These are phyloP conservation scores for Oplegnathus fasciatus DNA, from an alignment of 2,113 vertebrate genomes.

Conservation along the genomic window DNA sequence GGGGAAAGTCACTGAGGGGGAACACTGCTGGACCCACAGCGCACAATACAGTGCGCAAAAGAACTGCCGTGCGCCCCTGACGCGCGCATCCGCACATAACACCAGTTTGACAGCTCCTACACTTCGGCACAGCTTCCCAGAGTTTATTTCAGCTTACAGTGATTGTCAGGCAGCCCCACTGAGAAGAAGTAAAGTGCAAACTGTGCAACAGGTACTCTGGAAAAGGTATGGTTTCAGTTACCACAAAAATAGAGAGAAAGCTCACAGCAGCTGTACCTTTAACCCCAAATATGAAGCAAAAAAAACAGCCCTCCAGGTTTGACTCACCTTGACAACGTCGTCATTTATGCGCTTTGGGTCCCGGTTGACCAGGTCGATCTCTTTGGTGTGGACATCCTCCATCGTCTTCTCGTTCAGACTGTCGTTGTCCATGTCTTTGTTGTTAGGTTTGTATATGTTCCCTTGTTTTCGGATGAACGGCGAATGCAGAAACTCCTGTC, in stretches of 20 bases:
- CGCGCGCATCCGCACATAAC: slow-evolving; percentile 25
- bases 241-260: background rate
- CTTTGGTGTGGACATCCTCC: slow-evolving; percentile 95
- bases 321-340: slow-evolving; percentile 95
- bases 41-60: slow-evolving; percentile 29
- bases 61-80: slow-evolving; percentile 24
- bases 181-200: background rate
- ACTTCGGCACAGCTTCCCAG: background rate
- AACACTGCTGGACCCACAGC: background rate
- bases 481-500: slow-evolving; percentile 92
- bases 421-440: slow-evolving; percentile 96
- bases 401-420: slow-evolving; percentile 90
- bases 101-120: slow-evolving; percentile 17
- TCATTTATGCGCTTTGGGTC: slow-evolving; percentile 97
- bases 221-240: background rate
- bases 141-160: background rate
- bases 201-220: slow-evolving; percentile 6
- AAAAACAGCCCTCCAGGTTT: background rate
- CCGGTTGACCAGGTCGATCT: slow-evolving; percentile 97
- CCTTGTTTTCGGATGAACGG: slow-evolving; percentile 95
- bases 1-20: slow-evolving; percentile 47
- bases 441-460: slow-evolving; percentile 99
- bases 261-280: background rate
- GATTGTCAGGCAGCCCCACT: background rate
- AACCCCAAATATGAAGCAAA: background rate